Percentiles rank a stretch among this genome's conserved stretches.
These are phyloP conservation scores for Zosterops lateralis DNA, from an alignment of 2,113 vertebrate genomes.

Conservation along the genomic window DNA sequence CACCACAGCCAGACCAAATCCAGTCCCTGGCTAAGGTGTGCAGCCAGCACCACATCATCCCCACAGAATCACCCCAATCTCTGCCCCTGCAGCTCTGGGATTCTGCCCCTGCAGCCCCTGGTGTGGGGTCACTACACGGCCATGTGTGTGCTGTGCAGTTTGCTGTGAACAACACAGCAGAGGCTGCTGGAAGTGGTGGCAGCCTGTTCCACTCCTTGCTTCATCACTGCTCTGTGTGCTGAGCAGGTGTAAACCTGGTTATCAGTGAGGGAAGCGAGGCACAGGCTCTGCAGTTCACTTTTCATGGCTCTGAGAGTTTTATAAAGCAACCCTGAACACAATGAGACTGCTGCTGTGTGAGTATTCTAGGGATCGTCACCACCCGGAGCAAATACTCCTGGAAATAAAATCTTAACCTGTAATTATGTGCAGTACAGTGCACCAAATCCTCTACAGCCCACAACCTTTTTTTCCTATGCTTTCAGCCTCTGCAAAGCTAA, in stretches of 20 bases:
- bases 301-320: not conserved
- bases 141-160: not conserved
- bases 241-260: not conserved
- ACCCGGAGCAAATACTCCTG: not conserved
- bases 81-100: not conserved
- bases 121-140: fast-evolving
- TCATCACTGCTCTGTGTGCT: not conserved
- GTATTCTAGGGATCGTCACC: not conserved
- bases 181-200: not conserved
- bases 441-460: not conserved
- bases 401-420: not conserved
- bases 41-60: not conserved
- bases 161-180: fast-evolving
- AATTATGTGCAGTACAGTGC: not conserved
- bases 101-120: not conserved
- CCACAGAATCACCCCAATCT: not conserved
- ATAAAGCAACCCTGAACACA: not conserved
- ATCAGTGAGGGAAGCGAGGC: fast-evolving
- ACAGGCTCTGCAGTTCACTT: not conserved
- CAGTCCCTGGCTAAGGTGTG: not conserved
- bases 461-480: not conserved
- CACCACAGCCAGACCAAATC: not conserved
- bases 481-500: not conserved
- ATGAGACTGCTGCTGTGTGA: not conserved
- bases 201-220: not conserved